Evolutionary conservation across 2,888 invertebrate genomes (phyloP).

Genomic region (Tinea semifulvella): DNA sequence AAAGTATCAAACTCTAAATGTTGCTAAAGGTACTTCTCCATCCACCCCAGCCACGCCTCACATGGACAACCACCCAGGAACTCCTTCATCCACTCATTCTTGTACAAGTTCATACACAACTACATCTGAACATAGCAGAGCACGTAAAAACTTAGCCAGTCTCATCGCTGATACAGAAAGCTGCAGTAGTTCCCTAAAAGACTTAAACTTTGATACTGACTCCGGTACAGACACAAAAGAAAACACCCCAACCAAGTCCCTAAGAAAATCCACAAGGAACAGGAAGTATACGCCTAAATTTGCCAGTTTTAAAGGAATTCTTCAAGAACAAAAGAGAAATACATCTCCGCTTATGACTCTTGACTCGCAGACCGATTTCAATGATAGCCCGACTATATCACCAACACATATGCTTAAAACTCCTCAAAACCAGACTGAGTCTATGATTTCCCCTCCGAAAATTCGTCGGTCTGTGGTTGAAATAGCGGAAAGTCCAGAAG

Average conservation of each 20-base stretch:
- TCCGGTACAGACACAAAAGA: conserved; percentile 57
- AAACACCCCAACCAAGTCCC: conserved; percentile 46
- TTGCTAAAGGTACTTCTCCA: conserved; percentile 38
- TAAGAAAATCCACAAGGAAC: conserved; percentile 34
- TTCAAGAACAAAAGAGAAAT: conserved; percentile 49
- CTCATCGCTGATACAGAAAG: conserved; percentile 60
- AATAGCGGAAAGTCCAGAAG: conserved; percentile 51
- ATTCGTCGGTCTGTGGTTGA: conserved; percentile 40
- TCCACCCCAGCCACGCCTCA: conserved; percentile 55
- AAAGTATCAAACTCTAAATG: conserved; percentile 48
- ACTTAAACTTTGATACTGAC: conserved; percentile 56
- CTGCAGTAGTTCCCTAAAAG: conserved; percentile 60
- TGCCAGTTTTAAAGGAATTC: conserved; percentile 47
- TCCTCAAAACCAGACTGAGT: conserved; percentile 44
- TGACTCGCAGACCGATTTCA: neutral
- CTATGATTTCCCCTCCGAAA: conserved; percentile 33
- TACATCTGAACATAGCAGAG: conserved; percentile 46
- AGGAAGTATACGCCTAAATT: conserved; percentile 43
- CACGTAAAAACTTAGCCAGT: conserved; percentile 51
- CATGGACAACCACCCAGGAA: conserved; percentile 45
- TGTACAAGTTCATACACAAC: conserved; percentile 49
- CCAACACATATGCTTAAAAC: conserved; percentile 54
- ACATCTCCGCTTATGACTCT: conserved; percentile 2
- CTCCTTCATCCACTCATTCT: conserved; percentile 48
- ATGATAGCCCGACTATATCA: conserved; percentile 24